Percentiles rank a stretch among this genome's conserved stretches.
phyloP scores from a whole-genome alignment of 2,797 vertebrate genomes.

The Chloroceryle amazona region DNA sequence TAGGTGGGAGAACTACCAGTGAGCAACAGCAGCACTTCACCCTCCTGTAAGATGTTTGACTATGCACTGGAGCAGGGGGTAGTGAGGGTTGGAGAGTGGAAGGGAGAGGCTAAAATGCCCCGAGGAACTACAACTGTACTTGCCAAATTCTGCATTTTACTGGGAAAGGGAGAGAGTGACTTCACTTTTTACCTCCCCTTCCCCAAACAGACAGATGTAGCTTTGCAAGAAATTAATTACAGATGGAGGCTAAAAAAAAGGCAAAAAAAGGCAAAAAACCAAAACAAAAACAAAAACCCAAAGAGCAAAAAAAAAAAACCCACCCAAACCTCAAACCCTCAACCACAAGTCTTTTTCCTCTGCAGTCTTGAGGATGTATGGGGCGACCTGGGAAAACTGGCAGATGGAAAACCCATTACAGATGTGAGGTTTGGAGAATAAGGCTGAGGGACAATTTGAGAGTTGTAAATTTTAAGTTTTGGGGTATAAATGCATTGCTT shows the following conservation, averaged over 20 bases:
- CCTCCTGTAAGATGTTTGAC: not conserved
- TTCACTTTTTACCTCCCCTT: conserved; percentile 54
- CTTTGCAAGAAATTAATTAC: conserved; percentile 74
- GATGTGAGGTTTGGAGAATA: conserved; percentile 67
- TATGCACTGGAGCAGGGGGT: not conserved
- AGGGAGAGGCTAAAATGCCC: conserved; percentile 10
- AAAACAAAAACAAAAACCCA: not conserved
- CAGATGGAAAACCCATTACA: conserved; percentile 80
- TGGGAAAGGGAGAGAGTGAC: conserved; percentile 57
- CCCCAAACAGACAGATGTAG: conserved; percentile 49
- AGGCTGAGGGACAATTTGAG: conserved; percentile 61
- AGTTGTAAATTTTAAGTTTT: conserved; percentile 68
- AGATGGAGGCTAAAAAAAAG: conserved; percentile 29
- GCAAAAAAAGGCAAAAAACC: not conserved
- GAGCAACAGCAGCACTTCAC: not conserved
- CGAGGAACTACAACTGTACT: not conserved
- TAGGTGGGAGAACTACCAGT: not conserved
- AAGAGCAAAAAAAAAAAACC: not conserved
- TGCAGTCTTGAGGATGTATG: conserved; percentile 57
- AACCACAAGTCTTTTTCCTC: conserved; percentile 66
- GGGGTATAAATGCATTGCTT: conserved; percentile 74
- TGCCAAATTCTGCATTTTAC: conserved; percentile 48
- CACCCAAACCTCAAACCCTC: not conserved
- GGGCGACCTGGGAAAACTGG: conserved; percentile 60
- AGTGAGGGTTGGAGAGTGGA: not conserved